Conservation (phyloP, 2,888 invertebrate genomes). For the Catocala sponsa region DNA sequence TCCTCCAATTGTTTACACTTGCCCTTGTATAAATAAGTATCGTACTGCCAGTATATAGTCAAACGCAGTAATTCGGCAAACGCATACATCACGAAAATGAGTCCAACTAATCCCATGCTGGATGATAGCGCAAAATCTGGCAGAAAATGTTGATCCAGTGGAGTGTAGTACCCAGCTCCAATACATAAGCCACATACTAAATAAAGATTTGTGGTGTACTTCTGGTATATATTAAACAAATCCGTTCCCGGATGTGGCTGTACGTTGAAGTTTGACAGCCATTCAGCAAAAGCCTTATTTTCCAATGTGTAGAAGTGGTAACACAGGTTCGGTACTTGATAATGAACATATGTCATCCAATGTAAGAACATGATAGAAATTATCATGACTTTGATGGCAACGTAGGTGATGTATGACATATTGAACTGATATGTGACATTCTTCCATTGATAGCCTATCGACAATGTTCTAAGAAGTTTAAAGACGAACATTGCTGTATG, state of each 20-base stretch:
- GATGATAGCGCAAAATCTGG: constrained; percentile 60
- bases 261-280: constrained; percentile 56
- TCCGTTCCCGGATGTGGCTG: constrained; percentile 8
- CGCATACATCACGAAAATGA: constrained; percentile 61
- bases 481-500: constrained; percentile 64
- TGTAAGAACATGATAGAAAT: constrained; percentile 64
- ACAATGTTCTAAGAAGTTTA: constrained; percentile 60
- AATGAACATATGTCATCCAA: constrained; percentile 71
- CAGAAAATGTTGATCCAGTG: constrained; percentile 52
- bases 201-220: constrained; percentile 66
- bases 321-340: constrained; percentile 66
- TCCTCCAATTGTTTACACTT: constrained; percentile 62
- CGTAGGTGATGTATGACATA: constrained; percentile 57
- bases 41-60: constrained; percentile 60
- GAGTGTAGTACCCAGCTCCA: constrained; percentile 62
- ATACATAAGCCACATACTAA: constrained; percentile 61
- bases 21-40: constrained; percentile 61
- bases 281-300: constrained; percentile 35
- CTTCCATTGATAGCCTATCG: constrained; percentile 53
- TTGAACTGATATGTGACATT: constrained; percentile 60
- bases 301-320: constrained; percentile 49
- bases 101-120: constrained; percentile 56
- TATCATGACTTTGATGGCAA: constrained; percentile 42
- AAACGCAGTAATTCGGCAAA: constrained; percentile 62
- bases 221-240: constrained; percentile 45